Evolutionary conservation across 2,888 invertebrate genomes (phyloP).

Genomic region (Nebria salina): DNA sequence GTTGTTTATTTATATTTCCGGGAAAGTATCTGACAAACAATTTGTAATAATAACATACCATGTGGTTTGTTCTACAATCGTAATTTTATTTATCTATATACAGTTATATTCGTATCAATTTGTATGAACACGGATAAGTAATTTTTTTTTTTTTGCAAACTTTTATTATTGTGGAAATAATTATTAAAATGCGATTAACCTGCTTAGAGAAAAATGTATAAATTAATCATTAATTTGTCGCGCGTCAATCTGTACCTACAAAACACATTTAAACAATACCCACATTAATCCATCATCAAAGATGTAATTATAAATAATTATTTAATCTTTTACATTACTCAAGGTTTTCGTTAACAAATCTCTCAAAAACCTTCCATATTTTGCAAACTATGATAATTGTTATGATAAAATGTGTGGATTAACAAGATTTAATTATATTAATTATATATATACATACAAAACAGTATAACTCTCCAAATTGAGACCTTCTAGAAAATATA

Average conservation of each 20-base stretch:
- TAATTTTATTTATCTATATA: slow-evolving; percentile 7
- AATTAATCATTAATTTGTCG: neutral
- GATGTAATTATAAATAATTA: slow-evolving; percentile 35
- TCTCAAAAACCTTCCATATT: neutral
- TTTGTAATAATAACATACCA: neutral
- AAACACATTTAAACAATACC: neutral
- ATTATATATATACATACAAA: neutral
- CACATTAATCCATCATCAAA: neutral
- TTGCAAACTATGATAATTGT: neutral
- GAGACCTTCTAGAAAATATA: no score
- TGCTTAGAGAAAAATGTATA: neutral
- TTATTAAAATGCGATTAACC: neutral
- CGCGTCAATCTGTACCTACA: neutral
- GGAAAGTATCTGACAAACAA: neutral
- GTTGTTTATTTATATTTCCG: neutral
- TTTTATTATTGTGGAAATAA: neutral
- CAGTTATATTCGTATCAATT: neutral
- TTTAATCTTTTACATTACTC: slow-evolving; percentile 24
- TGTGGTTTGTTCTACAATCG: neutral
- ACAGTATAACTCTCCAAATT: neutral
- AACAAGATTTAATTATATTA: neutral
- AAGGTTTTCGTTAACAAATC: slow-evolving; percentile 22
- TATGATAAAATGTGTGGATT: neutral
- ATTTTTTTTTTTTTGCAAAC: neutral
- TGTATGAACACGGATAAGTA: neutral